Conservation (phyloP, 2,113 vertebrate genomes). For the Eleginops maclovinus region DNA sequence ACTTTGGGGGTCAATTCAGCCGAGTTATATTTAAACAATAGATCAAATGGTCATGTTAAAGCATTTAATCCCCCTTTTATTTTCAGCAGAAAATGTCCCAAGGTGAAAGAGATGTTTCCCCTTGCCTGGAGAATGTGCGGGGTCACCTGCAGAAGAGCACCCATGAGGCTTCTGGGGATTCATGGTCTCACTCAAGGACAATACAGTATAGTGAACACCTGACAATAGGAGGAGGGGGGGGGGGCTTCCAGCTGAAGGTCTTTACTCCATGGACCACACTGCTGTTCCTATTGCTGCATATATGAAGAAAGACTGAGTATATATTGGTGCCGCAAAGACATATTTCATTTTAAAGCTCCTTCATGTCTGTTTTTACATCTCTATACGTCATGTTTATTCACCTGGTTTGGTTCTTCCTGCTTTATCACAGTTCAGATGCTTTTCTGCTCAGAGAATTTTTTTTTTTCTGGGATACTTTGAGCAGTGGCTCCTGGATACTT, state of each 20-base stretch:
- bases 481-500: too few relatives aligned
- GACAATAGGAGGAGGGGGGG: not conserved
- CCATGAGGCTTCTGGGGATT: not conserved
- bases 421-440: too few relatives aligned
- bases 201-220: constrained; percentile 15
- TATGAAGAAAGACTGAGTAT: too few relatives aligned
- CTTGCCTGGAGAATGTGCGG: constrained; percentile 8
- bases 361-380: too few relatives aligned
- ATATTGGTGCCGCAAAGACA: too few relatives aligned
- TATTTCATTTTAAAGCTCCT: too few relatives aligned
- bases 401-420: too few relatives aligned
- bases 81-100: not conserved
- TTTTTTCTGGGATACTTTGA: too few relatives aligned
- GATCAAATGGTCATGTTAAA: not conserved
- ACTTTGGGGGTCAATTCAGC: not conserved
- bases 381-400: too few relatives aligned
- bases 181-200: constrained; percentile 48
- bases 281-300: too few relatives aligned
- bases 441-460: too few relatives aligned
- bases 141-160: constrained; percentile 20
- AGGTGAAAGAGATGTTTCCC: constrained; percentile 29
- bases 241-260: constrained; percentile 25
- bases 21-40: not conserved
- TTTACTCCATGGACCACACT: constrained; percentile 12
- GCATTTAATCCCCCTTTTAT: not conserved